Percentiles rank a stretch among this genome's conserved stretches.
phyloP scores from a whole-genome alignment of 2,113 vertebrate genomes.

The Emberiza fucata region DNA sequence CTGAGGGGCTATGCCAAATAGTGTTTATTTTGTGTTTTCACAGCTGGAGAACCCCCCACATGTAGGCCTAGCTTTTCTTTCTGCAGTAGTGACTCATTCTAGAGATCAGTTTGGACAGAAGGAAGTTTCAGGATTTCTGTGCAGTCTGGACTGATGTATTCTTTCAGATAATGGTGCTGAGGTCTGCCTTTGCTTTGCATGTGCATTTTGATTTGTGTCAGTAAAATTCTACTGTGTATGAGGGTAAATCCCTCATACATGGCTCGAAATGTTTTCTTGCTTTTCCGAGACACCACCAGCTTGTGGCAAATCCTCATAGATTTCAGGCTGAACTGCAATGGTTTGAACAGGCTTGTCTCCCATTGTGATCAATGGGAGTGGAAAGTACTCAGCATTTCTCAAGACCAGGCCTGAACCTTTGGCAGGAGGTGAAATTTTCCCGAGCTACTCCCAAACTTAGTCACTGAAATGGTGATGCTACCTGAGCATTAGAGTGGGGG shows the following conservation, averaged over 20 bases:
- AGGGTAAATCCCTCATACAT: neutral
- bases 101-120: neutral
- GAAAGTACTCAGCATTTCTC: neutral
- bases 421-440: neutral
- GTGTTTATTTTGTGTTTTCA: slow-evolving; percentile 41
- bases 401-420: slow-evolving; percentile 14
- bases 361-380: neutral
- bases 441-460: neutral
- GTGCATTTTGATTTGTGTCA: neutral
- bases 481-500: neutral
- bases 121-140: neutral
- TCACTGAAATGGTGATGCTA: neutral
- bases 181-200: neutral
- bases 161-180: neutral
- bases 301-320: neutral
- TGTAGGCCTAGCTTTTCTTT: slow-evolving; percentile 10
- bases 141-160: neutral
- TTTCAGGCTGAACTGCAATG: neutral
- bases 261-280: neutral
- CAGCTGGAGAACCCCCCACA: slow-evolving; percentile 34
- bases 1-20: neutral
- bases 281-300: neutral
- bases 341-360: slow-evolving; percentile 9
- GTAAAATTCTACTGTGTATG: neutral
- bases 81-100: slow-evolving; percentile 36